Conservation (phyloP, 2,113 vertebrate genomes). For the Maylandia zebra region DNA sequence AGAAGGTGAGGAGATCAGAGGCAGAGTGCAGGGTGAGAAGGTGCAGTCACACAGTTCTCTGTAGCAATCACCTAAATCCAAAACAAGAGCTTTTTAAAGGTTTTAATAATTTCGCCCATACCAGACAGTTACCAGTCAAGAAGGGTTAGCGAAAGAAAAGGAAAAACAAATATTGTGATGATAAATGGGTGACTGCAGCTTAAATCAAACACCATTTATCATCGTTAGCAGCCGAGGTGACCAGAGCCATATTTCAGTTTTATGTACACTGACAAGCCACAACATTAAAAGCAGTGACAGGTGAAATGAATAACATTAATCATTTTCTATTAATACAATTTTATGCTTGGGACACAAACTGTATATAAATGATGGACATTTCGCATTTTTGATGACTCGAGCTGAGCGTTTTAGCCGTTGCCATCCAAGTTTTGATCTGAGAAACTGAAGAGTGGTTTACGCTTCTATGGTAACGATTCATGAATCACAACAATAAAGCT, state of each 20-base stretch:
- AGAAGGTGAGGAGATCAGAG: not conserved
- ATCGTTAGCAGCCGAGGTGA: not conserved
- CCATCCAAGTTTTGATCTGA: not conserved
- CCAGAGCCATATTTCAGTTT: not conserved
- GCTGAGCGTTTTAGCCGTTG: not conserved
- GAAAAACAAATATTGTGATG: not conserved
- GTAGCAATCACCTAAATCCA: rapidly evolving
- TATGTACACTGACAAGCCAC: not conserved
- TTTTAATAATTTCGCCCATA: not conserved
- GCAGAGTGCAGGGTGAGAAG: not conserved
- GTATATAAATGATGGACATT: not conserved
- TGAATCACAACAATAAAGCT: not conserved
- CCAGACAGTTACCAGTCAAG: not conserved
- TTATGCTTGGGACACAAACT: not conserved
- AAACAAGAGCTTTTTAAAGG: not conserved
- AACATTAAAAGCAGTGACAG: not conserved
- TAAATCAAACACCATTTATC: not conserved
- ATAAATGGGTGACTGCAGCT: not conserved
- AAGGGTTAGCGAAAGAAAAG: not conserved
- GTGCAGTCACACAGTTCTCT: not conserved
- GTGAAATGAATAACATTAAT: not conserved
- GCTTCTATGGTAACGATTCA: not conserved
- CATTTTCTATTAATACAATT: not conserved
- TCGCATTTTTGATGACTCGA: not conserved
- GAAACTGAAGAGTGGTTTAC: not conserved